Evolutionary conservation across 2,888 invertebrate species (phyloP), one percentile per base, ranked within the genome.

Genomic region (Brachycybe producta): DNA sequence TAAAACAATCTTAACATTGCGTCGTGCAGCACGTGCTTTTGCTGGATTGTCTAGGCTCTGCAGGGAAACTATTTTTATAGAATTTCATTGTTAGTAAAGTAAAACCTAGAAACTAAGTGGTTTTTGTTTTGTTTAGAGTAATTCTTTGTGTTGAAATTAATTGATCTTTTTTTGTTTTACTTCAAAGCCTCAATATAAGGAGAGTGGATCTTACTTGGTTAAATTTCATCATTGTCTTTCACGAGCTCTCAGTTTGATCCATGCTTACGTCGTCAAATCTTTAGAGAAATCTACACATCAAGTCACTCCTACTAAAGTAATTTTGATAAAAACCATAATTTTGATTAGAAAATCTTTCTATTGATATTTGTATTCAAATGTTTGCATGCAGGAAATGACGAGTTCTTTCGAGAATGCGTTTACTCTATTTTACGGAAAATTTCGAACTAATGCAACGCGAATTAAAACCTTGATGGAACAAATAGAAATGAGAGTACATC

Each of bases 381-480:
- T 49, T 32, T 45, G 7, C 52, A 38, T 52, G 11, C 49, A 65
- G 65, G 65, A 64, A 52, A 55, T 60, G 3, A 55, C 63, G 7
- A 59, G 59, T 45, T 58, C 61, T 32, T 59, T 58, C n/a, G 70
- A 70, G 52, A 68, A 70, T 58, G 27, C 84, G 78, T 71, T 90
- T 82, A 41, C 78, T 77, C 30, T 94, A 38, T 71, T 88, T 63
- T 97, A 95, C 63, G 94, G 94, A 0, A 88, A 91, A 69, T 97
- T 95, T 65, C 86, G 92, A 65, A 83, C 87, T 0, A 83, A 86
- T n/a, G 82, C 94, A 0, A 80, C 83, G 0, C 84, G 87, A 64
- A 75, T 92, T 1, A 83, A 78, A 60, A 75, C 79, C 52, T 75
- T 95, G 7, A 80, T 92, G 38, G 76, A 79, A 54, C 79, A 90